Percentiles rank a stretch among this genome's conserved stretches.
Conservation (phyloP, 2,888 invertebrate genomes). For the Vanessa cardui region DNA sequence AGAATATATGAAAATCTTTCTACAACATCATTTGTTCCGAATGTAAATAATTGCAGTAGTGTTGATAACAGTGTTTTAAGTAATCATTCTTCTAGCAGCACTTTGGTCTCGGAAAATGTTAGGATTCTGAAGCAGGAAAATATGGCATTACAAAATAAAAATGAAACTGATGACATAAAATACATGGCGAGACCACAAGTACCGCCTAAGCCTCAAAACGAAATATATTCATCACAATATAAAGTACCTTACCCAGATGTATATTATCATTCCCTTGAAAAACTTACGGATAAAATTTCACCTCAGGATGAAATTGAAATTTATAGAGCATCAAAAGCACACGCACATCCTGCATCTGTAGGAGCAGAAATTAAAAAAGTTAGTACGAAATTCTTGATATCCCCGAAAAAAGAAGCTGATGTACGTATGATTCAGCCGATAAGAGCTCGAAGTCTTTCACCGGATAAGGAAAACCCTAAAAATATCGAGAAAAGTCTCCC, state of each 20-base stretch:
- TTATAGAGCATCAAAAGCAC: constrained; percentile 62
- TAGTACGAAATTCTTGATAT: constrained; percentile 73
- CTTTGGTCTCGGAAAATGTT: constrained; percentile 67
- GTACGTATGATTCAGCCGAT: constrained; percentile 73
- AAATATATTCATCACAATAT: constrained; percentile 45
- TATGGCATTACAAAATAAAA: constrained; percentile 33
- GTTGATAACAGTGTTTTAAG: constrained; percentile 52
- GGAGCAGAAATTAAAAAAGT: constrained; percentile 78
- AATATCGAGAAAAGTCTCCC: constrained; percentile 19
- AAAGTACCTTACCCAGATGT: constrained; percentile 60
- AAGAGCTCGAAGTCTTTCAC: constrained; percentile 71
- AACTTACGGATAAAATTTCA: constrained; percentile 61
- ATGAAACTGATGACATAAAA: constrained; percentile 45
- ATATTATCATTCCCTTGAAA: constrained; percentile 75
- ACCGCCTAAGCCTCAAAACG: constrained; percentile 57
- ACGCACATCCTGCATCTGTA: constrained; percentile 64
- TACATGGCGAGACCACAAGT: constrained; percentile 56
- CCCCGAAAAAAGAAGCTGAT: constrained; percentile 77
- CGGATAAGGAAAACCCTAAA: constrained; percentile 54
- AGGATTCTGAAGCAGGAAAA: constrained; percentile 44
- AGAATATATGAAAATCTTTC: constrained; percentile 74
- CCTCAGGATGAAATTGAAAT: constrained; percentile 64
- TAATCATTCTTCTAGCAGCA: constrained; percentile 69
- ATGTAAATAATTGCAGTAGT: constrained; percentile 50
- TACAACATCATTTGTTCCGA: constrained; percentile 44